Evolutionary conservation across 2,797 vertebrate genomes (phyloP).

Genomic region (Acanthis flammea): DNA sequence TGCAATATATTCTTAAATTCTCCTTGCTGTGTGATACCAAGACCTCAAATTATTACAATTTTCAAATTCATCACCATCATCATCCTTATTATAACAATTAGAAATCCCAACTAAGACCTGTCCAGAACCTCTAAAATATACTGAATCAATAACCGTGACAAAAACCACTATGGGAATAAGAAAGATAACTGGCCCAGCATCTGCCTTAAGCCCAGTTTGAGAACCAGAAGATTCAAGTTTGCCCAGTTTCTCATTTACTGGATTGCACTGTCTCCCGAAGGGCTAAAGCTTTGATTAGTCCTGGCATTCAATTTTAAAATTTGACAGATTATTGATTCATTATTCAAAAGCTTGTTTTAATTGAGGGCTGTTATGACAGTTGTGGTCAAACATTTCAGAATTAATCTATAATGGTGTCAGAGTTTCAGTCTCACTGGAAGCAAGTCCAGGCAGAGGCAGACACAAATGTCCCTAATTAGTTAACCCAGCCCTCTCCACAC

Average conservation of each 20-base stretch:
- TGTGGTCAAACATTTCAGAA: constrained; percentile 20
- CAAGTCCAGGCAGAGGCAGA: neutral
- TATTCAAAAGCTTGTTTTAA: constrained; percentile 41
- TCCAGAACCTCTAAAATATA: neutral
- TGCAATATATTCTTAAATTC: neutral
- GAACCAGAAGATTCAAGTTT: neutral
- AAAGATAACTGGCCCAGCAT: neutral
- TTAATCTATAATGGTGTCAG: constrained; percentile 12
- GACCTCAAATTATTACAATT: neutral
- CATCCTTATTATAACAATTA: neutral
- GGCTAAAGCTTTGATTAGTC: neutral
- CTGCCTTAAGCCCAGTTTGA: neutral
- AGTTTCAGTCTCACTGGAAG: constrained; percentile 3
- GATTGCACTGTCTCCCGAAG: neutral
- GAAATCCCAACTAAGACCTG: neutral
- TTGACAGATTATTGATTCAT: constrained; percentile 40
- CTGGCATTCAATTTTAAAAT: neutral
- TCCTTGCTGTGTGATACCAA: neutral
- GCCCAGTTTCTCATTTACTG: neutral
- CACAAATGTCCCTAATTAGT: neutral
- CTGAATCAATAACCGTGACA: neutral
- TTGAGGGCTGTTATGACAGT: neutral
- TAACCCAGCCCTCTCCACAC: neutral
- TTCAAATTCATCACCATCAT: neutral
- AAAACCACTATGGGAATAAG: neutral